Base-by-base conservation (phyloP, 1,140 invertebrate genomes). In the Plodia interpunctella region DNA sequence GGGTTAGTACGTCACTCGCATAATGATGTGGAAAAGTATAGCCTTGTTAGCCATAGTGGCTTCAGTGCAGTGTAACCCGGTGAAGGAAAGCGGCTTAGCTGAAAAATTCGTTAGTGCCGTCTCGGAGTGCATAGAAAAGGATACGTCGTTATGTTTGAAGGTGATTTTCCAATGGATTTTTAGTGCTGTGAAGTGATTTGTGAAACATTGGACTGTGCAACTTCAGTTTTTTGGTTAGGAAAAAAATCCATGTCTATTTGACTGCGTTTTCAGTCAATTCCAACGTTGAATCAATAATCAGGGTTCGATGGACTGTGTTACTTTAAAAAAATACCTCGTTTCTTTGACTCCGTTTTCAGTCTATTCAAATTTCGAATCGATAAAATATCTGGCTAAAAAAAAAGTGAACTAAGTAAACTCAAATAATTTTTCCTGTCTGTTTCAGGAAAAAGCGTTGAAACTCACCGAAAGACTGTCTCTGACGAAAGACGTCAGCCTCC, bases 391-490 rank as follows among this genome's bases (percentile, higher is more conserved):
- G 21, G 21, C 21, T 25, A 25, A 53, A 53, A 53, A 15, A 53
- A 25, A 53, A 25, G 49, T 51, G 15, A 51, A 18, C 18, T 3
- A 20, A 20, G 25, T 49, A 51, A 51, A 18, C 0, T 44, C 21
- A 6, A 44, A 5, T 15, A 17, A 44, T 9, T 57, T 56, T 58
- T 53, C 19, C 50, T 51, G 17, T 17, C 65, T 68, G 38, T 83
- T 81, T 0, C 76, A 89, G 87, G 87, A 89, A 82, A 89, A 89
- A 67, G 83, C 87, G 6, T 64, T 82, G 13, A 87, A 85, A 56
- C 67, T 85, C 15, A 87, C 87, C 15, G 84, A 89, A 55, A 74
- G 71, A 35, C 62, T 89, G n/a, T 77, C 83, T 0, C 52, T 80
- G 13, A 58, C 77, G 0, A 87, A 87, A 60, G 76, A 83, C 52